Base-by-base conservation (phyloP, 2,888 invertebrate genomes). In the Drosophila mettleri region DNA sequence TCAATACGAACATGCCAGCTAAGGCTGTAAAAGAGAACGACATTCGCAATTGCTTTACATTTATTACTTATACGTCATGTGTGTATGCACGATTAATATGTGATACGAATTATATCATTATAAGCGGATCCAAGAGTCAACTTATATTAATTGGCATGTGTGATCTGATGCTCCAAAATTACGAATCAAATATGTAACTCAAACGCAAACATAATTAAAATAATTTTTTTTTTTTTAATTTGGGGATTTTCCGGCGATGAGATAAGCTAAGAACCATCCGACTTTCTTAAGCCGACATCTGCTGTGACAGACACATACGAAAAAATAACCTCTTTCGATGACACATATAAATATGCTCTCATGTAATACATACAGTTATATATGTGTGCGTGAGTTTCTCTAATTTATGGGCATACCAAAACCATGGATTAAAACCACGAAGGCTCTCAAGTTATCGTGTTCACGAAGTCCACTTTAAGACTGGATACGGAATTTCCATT, bases 151-250 rank as follows among this genome's bases (percentile, higher is more conserved):
- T 16, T 24, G 2, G 10, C 10, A 9, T 10, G 27, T 27, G n/a
- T 24, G 41, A 5, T 2, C 1, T 14, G n/a, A n/a, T 24, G 24
- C 1, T n/a, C 16, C 10, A n/a, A n/a, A n/a, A 24, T 16, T 43
- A 16, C n/a, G 43, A 27, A n/a, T 9, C n/a, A n/a, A n/a, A n/a
- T n/a, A n/a, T n/a, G n/a, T 43, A 24, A 1, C n/a, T 43, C 24
- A 43, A 43, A 24, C 43, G n/a, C 24, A 43, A 43, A 43, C 6
- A 43, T 27, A 43, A 27, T 43, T 43, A 43, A 43, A 43, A 43
- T n/a, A 14, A 22, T n/a, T 43, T 16, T 10, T 9, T 39, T 41
- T 41, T 16, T 24, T 14, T 20, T 39, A 24, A 24, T 27, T 27
- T 16, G 2, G 6, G 16, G 31, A 24, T 24, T 24, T 24, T 24